Evolutionary conservation across 1,140 invertebrate genomes (phyloP).

Genomic region (Gerris buenoi): DNA sequence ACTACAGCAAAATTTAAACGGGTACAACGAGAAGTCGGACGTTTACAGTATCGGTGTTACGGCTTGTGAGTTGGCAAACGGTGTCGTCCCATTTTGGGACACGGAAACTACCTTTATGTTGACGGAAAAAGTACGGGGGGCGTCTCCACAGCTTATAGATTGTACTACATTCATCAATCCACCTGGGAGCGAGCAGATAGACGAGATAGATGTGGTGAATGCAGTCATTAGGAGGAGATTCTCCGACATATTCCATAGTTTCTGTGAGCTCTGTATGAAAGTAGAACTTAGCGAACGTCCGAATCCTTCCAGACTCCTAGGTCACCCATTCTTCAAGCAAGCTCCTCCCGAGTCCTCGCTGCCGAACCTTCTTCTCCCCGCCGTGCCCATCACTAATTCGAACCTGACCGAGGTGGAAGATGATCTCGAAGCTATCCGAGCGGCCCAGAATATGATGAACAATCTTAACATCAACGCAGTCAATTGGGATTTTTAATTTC

Average conservation of each 20-base stretch:
- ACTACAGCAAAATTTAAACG: slow-evolving; percentile 74
- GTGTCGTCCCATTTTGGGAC: slow-evolving; percentile 67
- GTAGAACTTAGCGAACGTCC: slow-evolving; percentile 48
- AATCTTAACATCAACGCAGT: neutral
- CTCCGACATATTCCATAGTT: slow-evolving; percentile 54
- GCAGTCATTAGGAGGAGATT: slow-evolving; percentile 39
- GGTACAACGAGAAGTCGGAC: slow-evolving; percentile 78
- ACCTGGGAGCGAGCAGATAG: slow-evolving; percentile 35
- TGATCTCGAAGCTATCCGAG: slow-evolving; percentile 1
- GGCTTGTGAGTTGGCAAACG: slow-evolving; percentile 78
- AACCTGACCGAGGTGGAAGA: slow-evolving; percentile 19
- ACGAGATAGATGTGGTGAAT: slow-evolving; percentile 29
- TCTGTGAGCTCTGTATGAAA: slow-evolving; percentile 52
- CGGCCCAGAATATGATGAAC: slow-evolving; percentile 12
- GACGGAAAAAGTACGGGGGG: slow-evolving; percentile 71
- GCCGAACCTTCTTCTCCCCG: slow-evolving; percentile 16
- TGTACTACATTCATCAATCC: slow-evolving; percentile 41
- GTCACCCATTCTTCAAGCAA: slow-evolving; percentile 62
- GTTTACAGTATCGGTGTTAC: slow-evolving; percentile 79
- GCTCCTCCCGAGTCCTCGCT: neutral
- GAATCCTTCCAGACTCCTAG: slow-evolving; percentile 43
- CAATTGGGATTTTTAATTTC: neutral
- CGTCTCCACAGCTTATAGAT: slow-evolving; percentile 59
- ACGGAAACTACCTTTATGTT: slow-evolving; percentile 73
- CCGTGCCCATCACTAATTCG: slow-evolving; percentile 15